Evolutionary conservation across 2,888 invertebrate species (phyloP), one percentile per base, ranked within the genome.

Genomic region (Cheilosia soror): DNA sequence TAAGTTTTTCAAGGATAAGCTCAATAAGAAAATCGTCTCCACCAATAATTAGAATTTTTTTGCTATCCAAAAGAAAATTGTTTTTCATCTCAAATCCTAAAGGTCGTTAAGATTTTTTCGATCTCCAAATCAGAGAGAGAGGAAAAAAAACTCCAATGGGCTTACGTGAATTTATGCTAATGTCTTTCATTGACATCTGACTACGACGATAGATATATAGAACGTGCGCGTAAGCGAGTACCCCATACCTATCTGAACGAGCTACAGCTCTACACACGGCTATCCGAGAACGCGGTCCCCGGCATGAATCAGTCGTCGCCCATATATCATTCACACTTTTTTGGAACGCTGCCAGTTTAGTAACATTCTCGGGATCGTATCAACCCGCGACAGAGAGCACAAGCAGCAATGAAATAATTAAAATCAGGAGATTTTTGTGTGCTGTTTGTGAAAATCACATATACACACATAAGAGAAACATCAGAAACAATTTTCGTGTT

Each of bases 311-410:
- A 85, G 85, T 85, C 85, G 81, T 81, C 77, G 77, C 65, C 77
- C 81, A 85, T 85, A 81, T 81, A 85, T 85, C 85, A 85, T 85
- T 85, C 81, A 81, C 85, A 81, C 76, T 81, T 77, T 79, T 85
- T 77, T 85, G 85, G 81, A 85, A 72, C 20, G 29, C 42, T 85
- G 85, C 85, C 85, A 85, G 85, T 72, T 77, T 42, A n/a, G 71
- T 85, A 51, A 81, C 81, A 85, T 85, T 81, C 85, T 85, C 62
- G 73, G 62, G 79, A 78, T 72, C 72, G 55, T 58, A 51, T 49
- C 49, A 66, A 20, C 42, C 47, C 51, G 58, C 51, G 58, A 47
- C 27, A 53, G 37, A 33, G 7, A 55, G 33, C 57, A 76, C 44
- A 57, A 65, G 62, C 79, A 65, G 65, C 71, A 77, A 68, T 71